A percentile compares a stretch with the other conserved stretches of the same genome.
Evolutionary conservation across 2,113 vertebrate genomes (phyloP).

Genomic region (Cervus canadensis): DNA sequence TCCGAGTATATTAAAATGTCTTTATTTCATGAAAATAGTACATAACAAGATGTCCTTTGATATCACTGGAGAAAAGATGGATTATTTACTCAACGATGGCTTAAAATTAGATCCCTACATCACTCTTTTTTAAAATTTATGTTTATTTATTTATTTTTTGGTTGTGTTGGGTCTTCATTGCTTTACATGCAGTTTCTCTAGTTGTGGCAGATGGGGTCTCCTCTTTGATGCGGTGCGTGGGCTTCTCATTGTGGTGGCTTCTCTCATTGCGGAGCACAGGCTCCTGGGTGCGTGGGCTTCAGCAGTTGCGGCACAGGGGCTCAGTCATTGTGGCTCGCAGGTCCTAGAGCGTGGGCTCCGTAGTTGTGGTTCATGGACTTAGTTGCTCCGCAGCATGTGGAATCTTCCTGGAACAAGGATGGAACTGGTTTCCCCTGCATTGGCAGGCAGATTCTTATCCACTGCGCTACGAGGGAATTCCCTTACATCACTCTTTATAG

Average conservation of each 20-base stretch:
- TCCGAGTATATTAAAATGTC: not conserved
- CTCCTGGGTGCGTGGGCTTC: rapidly evolving
- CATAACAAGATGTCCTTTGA: not conserved
- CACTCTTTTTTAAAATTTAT: not conserved
- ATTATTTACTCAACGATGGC: not conserved
- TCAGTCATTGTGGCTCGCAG: not conserved
- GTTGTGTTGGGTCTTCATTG: not conserved
- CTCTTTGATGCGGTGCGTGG: not conserved
- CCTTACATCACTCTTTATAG: not conserved
- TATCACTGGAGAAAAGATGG: not conserved
- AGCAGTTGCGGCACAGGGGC: rapidly evolving
- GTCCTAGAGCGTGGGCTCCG: not conserved
- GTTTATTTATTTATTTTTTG: not conserved
- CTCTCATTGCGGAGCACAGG: not conserved
- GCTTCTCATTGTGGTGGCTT: not conserved
- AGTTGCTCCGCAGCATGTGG: rapidly evolving
- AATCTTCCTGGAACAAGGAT: not conserved
- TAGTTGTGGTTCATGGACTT: not conserved
- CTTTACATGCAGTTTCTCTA: not conserved
- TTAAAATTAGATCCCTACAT: not conserved
- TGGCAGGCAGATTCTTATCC: not conserved
- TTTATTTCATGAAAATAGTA: not conserved
- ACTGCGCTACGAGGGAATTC: not conserved
- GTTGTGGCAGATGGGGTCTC: not conserved
- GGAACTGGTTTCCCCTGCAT: not conserved